Base-by-base conservation (phyloP, 1,140 invertebrate species). In the Polypedilum pembai region DNA sequence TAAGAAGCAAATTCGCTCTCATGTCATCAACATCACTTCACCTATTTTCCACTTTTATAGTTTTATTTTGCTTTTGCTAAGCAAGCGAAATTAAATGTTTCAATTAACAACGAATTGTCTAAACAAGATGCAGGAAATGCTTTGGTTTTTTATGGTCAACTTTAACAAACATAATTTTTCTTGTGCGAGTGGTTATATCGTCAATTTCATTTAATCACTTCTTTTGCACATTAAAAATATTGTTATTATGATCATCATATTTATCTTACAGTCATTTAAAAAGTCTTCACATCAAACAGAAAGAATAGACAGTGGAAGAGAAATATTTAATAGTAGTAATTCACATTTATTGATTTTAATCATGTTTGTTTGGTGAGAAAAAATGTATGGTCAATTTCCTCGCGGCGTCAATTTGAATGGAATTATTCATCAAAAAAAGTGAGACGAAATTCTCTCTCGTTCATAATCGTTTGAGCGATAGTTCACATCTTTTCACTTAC, bases 301-400 rank as follows among this genome's bases (percentile, higher is more conserved):
- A 33, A 33, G 5, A 33, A 33, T 33, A 5, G 5, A 33, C 24
- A 33, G 24, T 33, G 24, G 24, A 5, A 33, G 24, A 33, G 24
- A 33, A 5, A 33, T 5, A 33, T 5, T 33, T 33, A 5, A 33
- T 33, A 33, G 5, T 33, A 33, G 12, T 56, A 56, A 56, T 56
- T 56, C 45, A 12, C n/a, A 56, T 33, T 56, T 56, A 56, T 56
- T 56, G 45, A 56, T 56, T 56, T 56, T 56, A 56, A 56, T 56
- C 45, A 12, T n/a, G 12, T 56, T 56, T 12, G 12, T 45, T 10
- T 56, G 4, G 45, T 56, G 45, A 56, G 24, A 33, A 33, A 33
- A 33, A 56, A 56, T 56, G 12, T 56, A 56, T 56, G 45, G n/a
- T 56, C 45, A 56, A 56, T 56, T 56, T 56, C 45, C 12, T 3